phyloP scores from a whole-genome alignment of 2,113 vertebrate genomes.

The Tetrao urogallus region DNA sequence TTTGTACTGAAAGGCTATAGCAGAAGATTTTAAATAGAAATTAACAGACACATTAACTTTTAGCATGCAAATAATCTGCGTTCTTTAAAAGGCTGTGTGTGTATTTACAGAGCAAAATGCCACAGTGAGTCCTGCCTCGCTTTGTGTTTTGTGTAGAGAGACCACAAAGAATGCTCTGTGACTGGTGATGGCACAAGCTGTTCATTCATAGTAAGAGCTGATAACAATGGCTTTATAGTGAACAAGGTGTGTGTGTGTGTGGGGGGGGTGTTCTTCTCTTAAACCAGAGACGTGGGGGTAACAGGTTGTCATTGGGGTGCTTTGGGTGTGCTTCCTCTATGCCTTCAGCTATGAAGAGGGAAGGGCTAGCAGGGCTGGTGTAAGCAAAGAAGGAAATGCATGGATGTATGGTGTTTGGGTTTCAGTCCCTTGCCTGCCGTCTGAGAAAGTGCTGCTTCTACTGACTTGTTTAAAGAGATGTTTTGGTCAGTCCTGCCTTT shows the following conservation, averaged over 20 bases:
- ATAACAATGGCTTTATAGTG: neutral
- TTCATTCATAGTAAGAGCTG: fast-evolving
- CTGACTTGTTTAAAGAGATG: neutral
- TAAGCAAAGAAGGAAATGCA: neutral
- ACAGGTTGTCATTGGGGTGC: neutral
- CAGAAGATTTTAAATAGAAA: conserved; percentile 15
- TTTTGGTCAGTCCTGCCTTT: neutral
- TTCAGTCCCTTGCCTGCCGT: neutral
- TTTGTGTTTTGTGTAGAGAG: neutral
- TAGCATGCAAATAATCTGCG: neutral
- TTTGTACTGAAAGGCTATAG: neutral
- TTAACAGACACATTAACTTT: conserved; percentile 7
- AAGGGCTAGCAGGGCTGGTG: fast-evolving
- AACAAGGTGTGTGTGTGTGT: neutral
- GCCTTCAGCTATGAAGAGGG: neutral
- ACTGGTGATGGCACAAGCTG: fast-evolving
- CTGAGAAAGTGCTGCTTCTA: neutral
- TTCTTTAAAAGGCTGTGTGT: neutral
- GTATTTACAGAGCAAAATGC: neutral
- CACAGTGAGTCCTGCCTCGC: neutral
- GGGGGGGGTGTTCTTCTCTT: neutral
- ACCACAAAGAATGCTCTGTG: neutral
- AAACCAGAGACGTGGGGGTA: neutral
- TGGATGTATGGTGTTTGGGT: neutral
- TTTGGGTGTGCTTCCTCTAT: neutral